Conservation (phyloP, 1,140 invertebrate species). For the Ips typographus region DNA sequence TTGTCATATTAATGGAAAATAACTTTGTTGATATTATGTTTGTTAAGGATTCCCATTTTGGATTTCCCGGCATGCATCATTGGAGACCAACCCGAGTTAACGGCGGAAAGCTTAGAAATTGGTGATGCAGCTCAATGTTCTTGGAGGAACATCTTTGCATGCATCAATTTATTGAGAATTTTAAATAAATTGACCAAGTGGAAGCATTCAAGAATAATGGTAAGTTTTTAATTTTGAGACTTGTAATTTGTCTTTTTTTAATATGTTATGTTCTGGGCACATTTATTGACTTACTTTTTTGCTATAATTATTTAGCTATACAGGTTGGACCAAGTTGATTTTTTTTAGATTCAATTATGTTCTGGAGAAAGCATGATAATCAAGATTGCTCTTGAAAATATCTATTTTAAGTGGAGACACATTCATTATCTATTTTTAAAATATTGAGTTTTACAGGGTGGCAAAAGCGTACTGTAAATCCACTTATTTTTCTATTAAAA, state of each 20-base stretch:
- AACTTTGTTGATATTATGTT: background rate
- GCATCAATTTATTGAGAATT: conserved; percentile 95
- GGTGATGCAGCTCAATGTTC: conserved; percentile 86
- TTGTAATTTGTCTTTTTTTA: background rate
- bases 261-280: background rate
- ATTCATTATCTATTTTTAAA: too few relatives aligned
- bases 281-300: conserved; percentile 13
- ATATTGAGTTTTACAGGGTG: too few relatives aligned
- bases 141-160: conserved; percentile 98
- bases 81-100: conserved; percentile 93
- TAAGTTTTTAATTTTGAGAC: conserved; percentile 47
- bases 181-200: conserved; percentile 99
- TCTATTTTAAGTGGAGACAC: too few relatives aligned
- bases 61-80: conserved; percentile 97
- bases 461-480: too few relatives aligned
- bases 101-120: conserved; percentile 84
- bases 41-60: conserved; percentile 78
- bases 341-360: too few relatives aligned
- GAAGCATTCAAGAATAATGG: conserved; percentile 99
- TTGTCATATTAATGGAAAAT: background rate
- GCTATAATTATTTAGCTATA: background rate
- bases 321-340: too few relatives aligned
- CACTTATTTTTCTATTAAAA: too few relatives aligned
- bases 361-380: too few relatives aligned
- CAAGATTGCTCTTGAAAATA: too few relatives aligned